Base-by-base conservation (phyloP, 92 coral and sea anemone genomes). In the Actinernus sp. region DNA sequence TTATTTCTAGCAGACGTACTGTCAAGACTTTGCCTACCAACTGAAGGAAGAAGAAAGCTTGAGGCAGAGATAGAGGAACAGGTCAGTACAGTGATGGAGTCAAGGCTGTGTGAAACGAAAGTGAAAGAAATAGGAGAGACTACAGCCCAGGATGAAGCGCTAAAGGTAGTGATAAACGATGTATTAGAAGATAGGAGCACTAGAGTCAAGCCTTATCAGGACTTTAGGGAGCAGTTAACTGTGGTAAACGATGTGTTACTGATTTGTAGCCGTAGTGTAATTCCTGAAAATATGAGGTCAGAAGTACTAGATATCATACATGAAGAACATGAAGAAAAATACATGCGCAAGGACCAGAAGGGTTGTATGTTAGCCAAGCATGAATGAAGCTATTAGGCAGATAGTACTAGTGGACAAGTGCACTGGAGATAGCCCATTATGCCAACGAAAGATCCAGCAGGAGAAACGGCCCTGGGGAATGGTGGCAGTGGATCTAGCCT, bases 1-100 rank as follows among this genome's bases (percentile, higher is more conserved):
- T 61, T 34, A 38, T 38, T 74, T 10, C 40, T 74, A 19, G 74
- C 82, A 49, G 82, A 74, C 51, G 47, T 55, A 36, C 45, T 63
- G 33, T 74, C 82, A 31, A 62, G 82, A 71, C 54, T 58, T 26
- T 44, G 37, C 52, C 49, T 63, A 14, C 10, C 52, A 31, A 56
- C 34, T 56, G 13, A 24, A 13, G 6, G 29, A 13, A 29, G 12
- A n/a, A 24, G 32, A 10, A 26, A 24, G 8, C 26, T n/a, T n/a
- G 63, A 56, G 7, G 11, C n/a, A n/a, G 63, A 56, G 12, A 43
- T 56, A 4, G 63, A 56, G 19, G 31, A 26, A 56, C 63, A 56
- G 26, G 63, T 56, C 8, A 56, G 31, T 18, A 24, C 31, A 22
- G 31, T 56, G 41, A 56, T 26, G 19, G 8, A 4, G 10, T 20